phyloP scores from a whole-genome alignment of 1,140 invertebrate species.

The Drosophila bifasciata region DNA sequence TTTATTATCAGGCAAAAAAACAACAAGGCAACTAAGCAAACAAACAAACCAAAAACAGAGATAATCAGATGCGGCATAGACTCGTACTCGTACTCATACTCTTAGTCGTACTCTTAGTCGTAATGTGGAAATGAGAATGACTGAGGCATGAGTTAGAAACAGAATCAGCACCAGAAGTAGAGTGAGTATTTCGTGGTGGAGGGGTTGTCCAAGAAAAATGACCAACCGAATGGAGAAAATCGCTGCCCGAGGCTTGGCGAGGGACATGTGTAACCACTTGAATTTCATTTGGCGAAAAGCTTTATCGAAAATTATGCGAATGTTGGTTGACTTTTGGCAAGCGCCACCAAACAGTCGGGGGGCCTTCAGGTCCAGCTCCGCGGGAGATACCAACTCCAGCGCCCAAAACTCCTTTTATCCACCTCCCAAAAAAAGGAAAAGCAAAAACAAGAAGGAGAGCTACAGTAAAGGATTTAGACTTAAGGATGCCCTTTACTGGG shows the following conservation, averaged over 20 bases:
- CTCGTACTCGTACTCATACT: too few species aligned
- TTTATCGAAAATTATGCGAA: conserved; percentile 82
- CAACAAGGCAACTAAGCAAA: conserved; percentile 69
- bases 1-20: conserved; percentile 56
- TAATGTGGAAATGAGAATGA: conserved; percentile 78
- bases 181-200: conserved; percentile 15
- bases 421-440: conserved; percentile 22
- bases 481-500: too few species aligned
- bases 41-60: conserved; percentile 60
- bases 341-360: conserved; percentile 50
- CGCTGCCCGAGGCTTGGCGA: conserved; percentile 3
- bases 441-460: conserved; percentile 23
- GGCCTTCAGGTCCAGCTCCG: conserved; percentile 32
- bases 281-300: conserved; percentile 82
- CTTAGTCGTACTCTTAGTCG: too few species aligned
- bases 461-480: too few species aligned
- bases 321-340: conserved; percentile 80
- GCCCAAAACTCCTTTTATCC: not conserved
- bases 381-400: conserved; percentile 38
- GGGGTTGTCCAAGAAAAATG: conserved; percentile 65
- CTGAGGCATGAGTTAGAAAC: conserved; percentile 8
- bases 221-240: conserved; percentile 44
- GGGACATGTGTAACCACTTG: conserved; percentile 79
- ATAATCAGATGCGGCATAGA: conserved; percentile 76
- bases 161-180: conserved; percentile 1